A percentile compares a stretch with the other conserved stretches of the same genome.
These are phyloP conservation scores for Papilio xuthus DNA, from an alignment of 1,140 invertebrate species.

Conservation along the genomic window DNA sequence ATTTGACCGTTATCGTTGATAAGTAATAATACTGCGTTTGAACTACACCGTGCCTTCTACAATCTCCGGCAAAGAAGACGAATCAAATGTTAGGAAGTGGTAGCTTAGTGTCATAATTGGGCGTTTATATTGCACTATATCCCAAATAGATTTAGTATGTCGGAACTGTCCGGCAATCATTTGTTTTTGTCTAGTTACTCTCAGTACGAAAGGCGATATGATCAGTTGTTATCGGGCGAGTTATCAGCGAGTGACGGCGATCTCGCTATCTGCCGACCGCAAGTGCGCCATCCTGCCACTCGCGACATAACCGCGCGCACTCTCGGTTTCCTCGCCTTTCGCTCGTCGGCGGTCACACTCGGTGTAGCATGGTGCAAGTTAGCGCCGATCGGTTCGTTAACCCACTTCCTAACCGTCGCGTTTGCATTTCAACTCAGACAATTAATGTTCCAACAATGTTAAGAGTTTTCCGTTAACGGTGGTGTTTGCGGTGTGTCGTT, in stretches of 20 bases:
- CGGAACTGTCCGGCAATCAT: not conserved
- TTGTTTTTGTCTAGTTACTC: conserved; percentile 20
- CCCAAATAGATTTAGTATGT: not conserved
- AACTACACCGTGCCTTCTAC: too few relatives aligned
- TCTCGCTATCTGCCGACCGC: conserved; percentile 71
- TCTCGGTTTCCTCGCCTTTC: conserved; percentile 76
- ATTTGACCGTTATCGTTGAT: too few relatives aligned
- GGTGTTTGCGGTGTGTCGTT: not conserved
- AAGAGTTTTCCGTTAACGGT: not conserved
- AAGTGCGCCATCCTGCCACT: conserved; percentile 71
- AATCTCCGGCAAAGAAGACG: too few relatives aligned
- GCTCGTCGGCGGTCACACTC: conserved; percentile 65
- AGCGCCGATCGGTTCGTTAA: conserved; percentile 63
- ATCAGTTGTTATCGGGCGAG: conserved; percentile 63
- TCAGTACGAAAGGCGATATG: conserved; percentile 39
- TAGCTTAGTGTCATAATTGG: too few relatives aligned
- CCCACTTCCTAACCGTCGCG: conserved; percentile 55
- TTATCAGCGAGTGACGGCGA: conserved; percentile 73
- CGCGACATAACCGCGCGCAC: conserved; percentile 70
- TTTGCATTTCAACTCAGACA: conserved; percentile 49
- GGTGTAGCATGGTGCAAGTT: conserved; percentile 64
- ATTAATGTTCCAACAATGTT: conserved; percentile 48
- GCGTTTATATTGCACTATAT: not conserved
- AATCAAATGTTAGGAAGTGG: too few relatives aligned
- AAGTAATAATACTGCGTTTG: too few relatives aligned